These are phyloP conservation scores for Siderastrea radians DNA, from an alignment of 92 coral and sea anemone species.

Conservation along the genomic window DNA sequence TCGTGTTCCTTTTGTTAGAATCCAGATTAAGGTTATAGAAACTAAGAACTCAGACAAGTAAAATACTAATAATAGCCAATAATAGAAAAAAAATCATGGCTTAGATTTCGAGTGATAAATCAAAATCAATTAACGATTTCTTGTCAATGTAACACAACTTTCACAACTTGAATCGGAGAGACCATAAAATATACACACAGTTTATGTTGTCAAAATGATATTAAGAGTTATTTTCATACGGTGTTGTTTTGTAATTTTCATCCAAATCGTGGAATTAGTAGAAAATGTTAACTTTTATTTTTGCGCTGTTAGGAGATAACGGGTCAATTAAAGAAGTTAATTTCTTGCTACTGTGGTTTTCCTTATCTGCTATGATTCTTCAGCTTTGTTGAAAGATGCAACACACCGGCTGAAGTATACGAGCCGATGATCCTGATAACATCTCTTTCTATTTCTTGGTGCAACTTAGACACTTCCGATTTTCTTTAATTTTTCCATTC, in stretches of 20 bases:
- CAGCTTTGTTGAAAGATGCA: constrained; percentile 24
- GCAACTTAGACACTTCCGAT: no score
- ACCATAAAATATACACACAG: neutral
- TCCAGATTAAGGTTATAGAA: no score
- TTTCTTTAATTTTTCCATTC: neutral
- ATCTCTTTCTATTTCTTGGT: neutral
- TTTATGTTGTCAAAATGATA: constrained; percentile 19
- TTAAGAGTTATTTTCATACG: no score
- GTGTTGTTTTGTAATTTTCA: no score
- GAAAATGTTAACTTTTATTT: no score
- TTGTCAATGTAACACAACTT: no score
- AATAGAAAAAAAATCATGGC: neutral
- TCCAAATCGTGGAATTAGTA: no score
- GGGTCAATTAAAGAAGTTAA: neutral
- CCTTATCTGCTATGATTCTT: constrained; percentile 8
- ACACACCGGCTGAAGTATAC: neutral
- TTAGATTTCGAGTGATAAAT: neutral
- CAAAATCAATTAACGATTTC: neutral
- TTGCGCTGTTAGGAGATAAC: no score
- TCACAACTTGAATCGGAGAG: neutral
- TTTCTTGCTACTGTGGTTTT: constrained; percentile 14
- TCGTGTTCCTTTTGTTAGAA: no score
- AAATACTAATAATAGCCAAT: no score
- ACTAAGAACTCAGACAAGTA: no score
- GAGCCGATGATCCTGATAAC: neutral